Conservation (phyloP, 1,140 invertebrate species). For the Orius insidiosus region DNA sequence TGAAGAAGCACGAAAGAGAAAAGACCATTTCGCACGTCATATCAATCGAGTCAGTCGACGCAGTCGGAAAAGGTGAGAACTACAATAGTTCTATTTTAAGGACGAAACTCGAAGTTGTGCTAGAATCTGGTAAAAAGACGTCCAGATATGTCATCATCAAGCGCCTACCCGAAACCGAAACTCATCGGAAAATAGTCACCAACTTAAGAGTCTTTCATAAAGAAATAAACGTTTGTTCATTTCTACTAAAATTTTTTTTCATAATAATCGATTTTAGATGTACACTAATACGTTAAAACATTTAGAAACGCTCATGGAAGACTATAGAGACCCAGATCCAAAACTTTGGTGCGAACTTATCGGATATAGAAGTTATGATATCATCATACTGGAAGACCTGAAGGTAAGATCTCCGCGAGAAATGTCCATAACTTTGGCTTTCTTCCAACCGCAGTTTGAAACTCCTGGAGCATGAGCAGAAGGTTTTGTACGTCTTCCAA, state of each 20-base stretch:
- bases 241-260: no score
- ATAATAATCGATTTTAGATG: not conserved
- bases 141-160: constrained; percentile 1
- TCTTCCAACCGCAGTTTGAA: no score
- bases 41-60: not conserved
- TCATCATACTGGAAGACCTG: not conserved
- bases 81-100: not conserved
- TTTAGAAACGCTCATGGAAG: not conserved
- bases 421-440: no score
- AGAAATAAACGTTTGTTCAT: not conserved
- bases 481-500: no score
- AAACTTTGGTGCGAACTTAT: constrained; percentile 2
- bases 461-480: no score
- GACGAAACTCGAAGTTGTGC: not conserved
- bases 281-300: not conserved
- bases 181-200: not conserved
- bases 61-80: constrained; percentile 2
- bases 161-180: not conserved
- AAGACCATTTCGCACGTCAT: not conserved
- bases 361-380: constrained; percentile 1
- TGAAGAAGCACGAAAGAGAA: constrained; percentile 1
- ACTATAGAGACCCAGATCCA: not conserved
- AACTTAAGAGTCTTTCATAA: not conserved
- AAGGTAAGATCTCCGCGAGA: no score
- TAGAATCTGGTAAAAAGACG: not conserved